These are phyloP conservation scores for Philopotamus ludificatus DNA, from an alignment of 1,140 invertebrate species.

Conservation along the genomic window DNA sequence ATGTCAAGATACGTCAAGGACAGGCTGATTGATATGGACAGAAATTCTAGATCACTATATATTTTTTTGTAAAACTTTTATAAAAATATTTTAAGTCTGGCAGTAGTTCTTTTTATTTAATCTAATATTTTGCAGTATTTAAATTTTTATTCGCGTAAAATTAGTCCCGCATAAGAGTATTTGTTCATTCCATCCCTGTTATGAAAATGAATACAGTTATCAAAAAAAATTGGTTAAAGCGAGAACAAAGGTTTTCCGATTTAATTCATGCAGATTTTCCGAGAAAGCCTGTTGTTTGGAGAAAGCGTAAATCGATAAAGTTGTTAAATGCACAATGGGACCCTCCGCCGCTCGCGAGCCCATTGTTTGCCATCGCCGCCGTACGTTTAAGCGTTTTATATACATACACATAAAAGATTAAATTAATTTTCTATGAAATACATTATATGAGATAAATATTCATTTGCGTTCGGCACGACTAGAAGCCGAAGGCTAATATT, in stretches of 20 bases:
- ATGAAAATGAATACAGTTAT: background rate
- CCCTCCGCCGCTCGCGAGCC: background rate
- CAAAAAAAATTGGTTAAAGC: background rate
- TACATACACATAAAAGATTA: background rate
- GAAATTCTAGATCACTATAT: no score
- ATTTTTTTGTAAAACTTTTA: no score
- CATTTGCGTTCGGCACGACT: background rate
- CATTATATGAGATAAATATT: background rate
- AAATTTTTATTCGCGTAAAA: no score
- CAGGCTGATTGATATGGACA: no score
- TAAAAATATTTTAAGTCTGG: no score
- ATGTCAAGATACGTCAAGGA: no score
- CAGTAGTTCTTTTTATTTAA: no score
- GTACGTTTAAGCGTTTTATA: background rate
- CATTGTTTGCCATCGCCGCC: constrained; percentile 13
- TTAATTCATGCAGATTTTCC: background rate
- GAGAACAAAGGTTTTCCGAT: constrained; percentile 2
- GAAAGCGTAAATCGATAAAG: constrained; percentile 16
- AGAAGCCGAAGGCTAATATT: constrained; percentile 6
- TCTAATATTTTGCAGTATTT: no score
- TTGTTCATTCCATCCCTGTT: no score
- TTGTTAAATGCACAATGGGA: constrained; percentile 20
- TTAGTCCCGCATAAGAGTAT: no score
- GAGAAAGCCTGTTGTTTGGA: background rate
- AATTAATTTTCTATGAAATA: background rate